Base-by-base conservation (phyloP, 1,140 invertebrate genomes). In the Lucilia sericata region DNA sequence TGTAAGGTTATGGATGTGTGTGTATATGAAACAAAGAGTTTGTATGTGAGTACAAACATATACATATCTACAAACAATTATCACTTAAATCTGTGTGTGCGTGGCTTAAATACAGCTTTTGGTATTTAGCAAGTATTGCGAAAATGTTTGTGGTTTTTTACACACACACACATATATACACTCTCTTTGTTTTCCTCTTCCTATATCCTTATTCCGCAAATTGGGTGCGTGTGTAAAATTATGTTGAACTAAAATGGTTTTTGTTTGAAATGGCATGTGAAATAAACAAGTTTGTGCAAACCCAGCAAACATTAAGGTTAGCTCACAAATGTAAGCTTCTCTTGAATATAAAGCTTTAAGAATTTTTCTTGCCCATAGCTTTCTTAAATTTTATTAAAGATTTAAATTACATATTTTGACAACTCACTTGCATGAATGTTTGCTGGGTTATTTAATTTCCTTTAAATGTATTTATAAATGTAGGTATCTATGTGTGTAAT, bases 51-150 rank as follows among this genome's bases (percentile, higher is more conserved):
- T 60, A 13, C 10, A 70, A 9, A 21, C n/a, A 21, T 7, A 51
- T 10, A 21, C 19, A 21, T 10, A 70, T 70, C 2, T 17, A n/a
- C 5, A 70, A 21, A 21, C 65, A 70, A 70, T 70, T 70, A 70
- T 70, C 65, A 70, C 19, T 70, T 70, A 70, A 70, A 70, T 70
- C 65, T 25, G n/a, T 70, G 17, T 60, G n/a, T 70, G 65, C 65
- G 65, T 21, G 21, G 65, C 65, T 70, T 70, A 70, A 19, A 70
- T 9, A 70, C n/a, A 70, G 21, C n/a, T 70, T 25, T 70, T 70
- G 19, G 65, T 70, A 70, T 70, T 70, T 70, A 70, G 21, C 65
- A 70, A 70, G 65, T 70, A 70, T 70, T 70, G 65, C 65, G 65
- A 70, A 70, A 70, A 70, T 70, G 19, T 70, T 70, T 70, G 65